Base-by-base conservation (phyloP, 2,113 vertebrate genomes). In the Spea multiplicata region DNA sequence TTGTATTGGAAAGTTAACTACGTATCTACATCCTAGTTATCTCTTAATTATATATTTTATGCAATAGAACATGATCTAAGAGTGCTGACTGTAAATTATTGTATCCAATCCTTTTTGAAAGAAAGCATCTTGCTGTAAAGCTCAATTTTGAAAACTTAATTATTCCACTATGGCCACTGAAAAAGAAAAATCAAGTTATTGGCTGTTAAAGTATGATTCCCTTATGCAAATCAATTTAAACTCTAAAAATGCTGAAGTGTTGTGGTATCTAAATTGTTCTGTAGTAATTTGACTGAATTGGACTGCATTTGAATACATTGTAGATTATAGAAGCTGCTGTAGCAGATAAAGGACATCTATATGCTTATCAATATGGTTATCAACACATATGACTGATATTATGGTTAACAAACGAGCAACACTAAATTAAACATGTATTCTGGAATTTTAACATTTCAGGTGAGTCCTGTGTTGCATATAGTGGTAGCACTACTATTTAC, bases 181-280 rank as follows among this genome's bases (percentile, higher is more conserved):
- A 70, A 57, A 49, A 84, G 82, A 76, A 82, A 66, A 71, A 66
- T 44, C 80, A 65, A 10, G 70, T 4, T 73, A 59, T 74, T 64
- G 70, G 14, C 82, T 84, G 79, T 59, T 62, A 48, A 84, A 83
- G 72, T 2, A 73, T 48, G 17, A 85, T 69, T 71, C 16, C 4
- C 30, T 83, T 81, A 55, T 62, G 77, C 62, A 73, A 82, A 74
- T 81, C 81, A 83, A 14, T 83, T 82, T 82, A 77, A 82, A 53
- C 46, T 82, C 48, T 0, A n/a, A n/a, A n/a, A n/a, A n/a, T n/a
- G n/a, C n/a, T n/a, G 57, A 81, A 84, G 82, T 79, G 46, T 52
- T 64, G 45, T 69, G 46, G 5, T 83, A 14, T 81, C 53, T 82
- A 53, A 81, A 66, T 77, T 75, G 62, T 13, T 59, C 16, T 85